These are phyloP conservation scores for Scaptomyza cyrtandrae DNA, from an alignment of 2,888 invertebrate genomes.

Conservation along the genomic window DNA sequence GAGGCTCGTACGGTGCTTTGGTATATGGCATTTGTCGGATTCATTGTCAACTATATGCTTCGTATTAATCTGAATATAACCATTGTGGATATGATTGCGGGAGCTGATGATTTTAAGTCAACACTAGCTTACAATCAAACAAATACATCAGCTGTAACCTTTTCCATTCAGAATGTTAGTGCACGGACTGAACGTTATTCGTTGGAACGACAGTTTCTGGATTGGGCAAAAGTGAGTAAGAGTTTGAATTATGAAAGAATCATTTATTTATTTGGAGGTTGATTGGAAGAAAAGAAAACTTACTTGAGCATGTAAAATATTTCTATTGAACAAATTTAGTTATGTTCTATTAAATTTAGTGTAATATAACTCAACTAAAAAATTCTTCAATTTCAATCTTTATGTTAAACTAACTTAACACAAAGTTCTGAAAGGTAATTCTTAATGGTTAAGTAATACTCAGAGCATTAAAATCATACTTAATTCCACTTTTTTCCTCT, in stretches of 20 bases:
- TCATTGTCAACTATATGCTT: slow-evolving; percentile 89
- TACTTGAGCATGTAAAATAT: no score
- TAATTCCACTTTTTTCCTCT: not conserved
- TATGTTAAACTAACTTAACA: no score
- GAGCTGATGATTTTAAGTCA: slow-evolving; percentile 20
- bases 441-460: no score
- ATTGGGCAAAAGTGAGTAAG: slow-evolving; percentile 74
- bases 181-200: slow-evolving; percentile 53
- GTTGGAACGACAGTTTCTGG: slow-evolving; percentile 67
- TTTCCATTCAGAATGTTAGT: slow-evolving; percentile 19
- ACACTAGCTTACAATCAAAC: slow-evolving; percentile 16
- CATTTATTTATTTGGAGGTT: no score
- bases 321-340: no score
- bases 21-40: slow-evolving; percentile 88
- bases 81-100: slow-evolving; percentile 87
- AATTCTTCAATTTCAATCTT: no score
- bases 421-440: no score
- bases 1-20: slow-evolving; percentile 86
- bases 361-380: no score
- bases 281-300: no score
- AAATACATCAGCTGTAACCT: slow-evolving; percentile 17
- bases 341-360: no score
- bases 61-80: slow-evolving; percentile 89
- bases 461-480: no score
- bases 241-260: not conserved